These are phyloP conservation scores for Acridotheres tristis DNA, from an alignment of 2,797 vertebrate genomes.

Conservation along the genomic window DNA sequence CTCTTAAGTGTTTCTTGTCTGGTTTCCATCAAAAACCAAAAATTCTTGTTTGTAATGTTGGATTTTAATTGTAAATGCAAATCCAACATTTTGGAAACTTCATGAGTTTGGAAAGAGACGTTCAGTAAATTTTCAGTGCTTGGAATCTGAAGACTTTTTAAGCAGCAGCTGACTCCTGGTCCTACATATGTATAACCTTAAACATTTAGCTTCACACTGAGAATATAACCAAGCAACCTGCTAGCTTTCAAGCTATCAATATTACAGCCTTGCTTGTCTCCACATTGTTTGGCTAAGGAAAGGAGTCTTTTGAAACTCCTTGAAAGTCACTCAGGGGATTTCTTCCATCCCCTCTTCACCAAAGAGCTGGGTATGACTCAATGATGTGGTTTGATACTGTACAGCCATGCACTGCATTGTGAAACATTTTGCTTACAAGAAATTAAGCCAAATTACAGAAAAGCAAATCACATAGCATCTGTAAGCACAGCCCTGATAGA, in stretches of 20 bases:
- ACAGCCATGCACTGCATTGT: neutral
- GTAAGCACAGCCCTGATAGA: neutral
- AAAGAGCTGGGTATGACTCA: neutral
- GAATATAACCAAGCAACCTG: neutral
- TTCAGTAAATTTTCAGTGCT: neutral
- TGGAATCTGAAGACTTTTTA: neutral
- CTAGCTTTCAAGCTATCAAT: neutral
- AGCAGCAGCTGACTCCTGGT: neutral
- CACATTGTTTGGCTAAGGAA: neutral
- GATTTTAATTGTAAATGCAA: slow-evolving; percentile 23
- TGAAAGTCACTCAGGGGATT: neutral
- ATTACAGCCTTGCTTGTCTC: neutral
- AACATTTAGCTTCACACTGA: neutral
- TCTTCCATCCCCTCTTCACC: neutral
- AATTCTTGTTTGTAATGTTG: neutral
- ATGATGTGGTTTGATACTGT: neutral
- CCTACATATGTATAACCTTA: neutral
- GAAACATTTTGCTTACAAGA: neutral
- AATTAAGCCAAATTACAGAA: neutral
- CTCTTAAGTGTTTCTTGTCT: neutral
- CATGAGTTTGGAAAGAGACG: neutral
- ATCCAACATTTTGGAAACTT: neutral
- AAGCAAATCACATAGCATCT: neutral
- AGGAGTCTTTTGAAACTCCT: neutral
- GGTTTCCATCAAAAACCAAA: neutral